These are phyloP conservation scores for Copidosoma aretas DNA, from an alignment of 2,888 invertebrate genomes.

Conservation along the genomic window DNA sequence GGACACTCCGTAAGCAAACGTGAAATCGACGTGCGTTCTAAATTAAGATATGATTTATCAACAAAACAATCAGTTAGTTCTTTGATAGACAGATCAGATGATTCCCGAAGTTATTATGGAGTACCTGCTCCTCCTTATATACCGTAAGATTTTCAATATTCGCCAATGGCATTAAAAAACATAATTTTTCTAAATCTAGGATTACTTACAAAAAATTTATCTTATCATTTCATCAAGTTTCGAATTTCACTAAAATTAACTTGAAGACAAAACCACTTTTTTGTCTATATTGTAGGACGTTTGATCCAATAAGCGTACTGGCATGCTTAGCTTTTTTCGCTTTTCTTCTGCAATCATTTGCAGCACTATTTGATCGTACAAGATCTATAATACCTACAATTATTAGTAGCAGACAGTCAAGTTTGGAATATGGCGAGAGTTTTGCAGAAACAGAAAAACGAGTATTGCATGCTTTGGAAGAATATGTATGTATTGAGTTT, in stretches of 20 bases:
- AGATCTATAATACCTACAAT: constrained; percentile 56
- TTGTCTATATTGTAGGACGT: constrained; percentile 48
- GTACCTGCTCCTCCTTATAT: constrained; percentile 50
- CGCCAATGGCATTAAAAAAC: not conserved
- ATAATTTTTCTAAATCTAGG: not conserved
- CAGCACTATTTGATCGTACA: constrained; percentile 56
- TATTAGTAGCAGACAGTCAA: constrained; percentile 48
- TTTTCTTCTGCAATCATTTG: constrained; percentile 60
- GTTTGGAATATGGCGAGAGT: constrained; percentile 38
- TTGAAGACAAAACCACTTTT: not conserved
- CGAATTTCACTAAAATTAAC: too few species aligned
- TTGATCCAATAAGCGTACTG: constrained; percentile 60
- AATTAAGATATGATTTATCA: not conserved
- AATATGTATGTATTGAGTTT: constrained; percentile 52
- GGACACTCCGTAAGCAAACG: not conserved
- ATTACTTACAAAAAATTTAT: not conserved
- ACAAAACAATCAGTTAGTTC: not conserved
- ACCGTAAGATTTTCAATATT: constrained; percentile 48
- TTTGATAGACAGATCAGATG: not conserved
- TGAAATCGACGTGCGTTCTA: not conserved
- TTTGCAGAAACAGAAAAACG: constrained; percentile 47
- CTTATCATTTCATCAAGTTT: too few species aligned
- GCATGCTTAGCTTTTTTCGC: constrained; percentile 61
- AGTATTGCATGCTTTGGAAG: constrained; percentile 53
- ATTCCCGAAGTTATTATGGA: constrained; percentile 52